Conservation (phyloP, 1,140 invertebrate species). For the Ceratosolen solmsi region DNA sequence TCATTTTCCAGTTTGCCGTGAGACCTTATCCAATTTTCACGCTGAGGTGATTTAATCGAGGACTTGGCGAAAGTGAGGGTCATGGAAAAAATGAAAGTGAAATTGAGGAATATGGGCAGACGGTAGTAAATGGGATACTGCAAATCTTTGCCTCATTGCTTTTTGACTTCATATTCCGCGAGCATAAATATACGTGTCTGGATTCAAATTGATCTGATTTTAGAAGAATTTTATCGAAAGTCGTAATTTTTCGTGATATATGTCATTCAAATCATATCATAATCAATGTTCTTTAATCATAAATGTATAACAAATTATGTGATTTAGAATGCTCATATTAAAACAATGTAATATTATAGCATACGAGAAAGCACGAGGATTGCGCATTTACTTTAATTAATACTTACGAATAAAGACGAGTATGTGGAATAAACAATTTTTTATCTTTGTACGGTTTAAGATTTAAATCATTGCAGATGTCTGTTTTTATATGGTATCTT, state of each 20-base stretch:
- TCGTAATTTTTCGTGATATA: too few species aligned
- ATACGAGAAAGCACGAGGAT: too few species aligned
- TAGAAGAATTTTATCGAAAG: too few species aligned
- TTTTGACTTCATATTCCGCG: neutral
- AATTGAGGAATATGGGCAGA: neutral
- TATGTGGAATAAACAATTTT: neutral
- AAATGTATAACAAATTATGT: too few species aligned
- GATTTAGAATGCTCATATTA: too few species aligned
- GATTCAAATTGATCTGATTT: neutral
- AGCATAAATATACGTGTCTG: neutral
- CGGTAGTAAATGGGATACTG: neutral
- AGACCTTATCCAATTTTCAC: conserved; percentile 61
- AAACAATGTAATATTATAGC: too few species aligned
- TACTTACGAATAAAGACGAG: too few species aligned
- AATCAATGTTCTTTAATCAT: too few species aligned
- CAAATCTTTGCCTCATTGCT: neutral
- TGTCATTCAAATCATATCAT: too few species aligned
- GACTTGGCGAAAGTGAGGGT: neutral
- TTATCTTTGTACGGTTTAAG: neutral
- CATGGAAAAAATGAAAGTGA: neutral
- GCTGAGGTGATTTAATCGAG: conserved; percentile 48
- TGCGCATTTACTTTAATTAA: too few species aligned
- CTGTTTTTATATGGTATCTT: conserved; percentile 11
- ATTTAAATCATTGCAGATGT: neutral
- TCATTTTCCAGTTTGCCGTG: conserved; percentile 50